phyloP scores from a whole-genome alignment of 2,113 vertebrate species.

The Protobothrops mucrosquamatus region DNA sequence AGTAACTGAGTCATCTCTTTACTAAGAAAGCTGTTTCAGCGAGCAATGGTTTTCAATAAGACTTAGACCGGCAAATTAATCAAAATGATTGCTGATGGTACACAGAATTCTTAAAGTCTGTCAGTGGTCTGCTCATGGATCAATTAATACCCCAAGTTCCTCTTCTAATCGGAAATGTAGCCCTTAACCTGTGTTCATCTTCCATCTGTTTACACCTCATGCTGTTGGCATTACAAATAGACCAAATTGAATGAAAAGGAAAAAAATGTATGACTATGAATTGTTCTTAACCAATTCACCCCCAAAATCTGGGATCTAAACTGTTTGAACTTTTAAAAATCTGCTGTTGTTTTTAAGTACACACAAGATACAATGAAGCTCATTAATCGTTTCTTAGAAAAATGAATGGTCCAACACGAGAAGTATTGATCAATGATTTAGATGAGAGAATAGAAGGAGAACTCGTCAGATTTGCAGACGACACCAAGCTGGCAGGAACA shows the following conservation, averaged over 20 bases:
- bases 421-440: not conserved
- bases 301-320: not conserved
- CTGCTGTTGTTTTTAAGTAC: not conserved
- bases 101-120: slow-evolving; percentile 19
- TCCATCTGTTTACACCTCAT: not conserved
- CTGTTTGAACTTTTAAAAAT: slow-evolving; percentile 16
- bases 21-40: not conserved
- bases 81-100: slow-evolving; percentile 1
- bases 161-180: not conserved
- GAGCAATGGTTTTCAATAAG: slow-evolving; percentile 3
- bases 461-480: too few relatives aligned
- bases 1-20: not conserved
- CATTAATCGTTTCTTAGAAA: not conserved
- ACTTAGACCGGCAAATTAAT: not conserved
- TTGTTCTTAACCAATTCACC: not conserved
- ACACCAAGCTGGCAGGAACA: not conserved
- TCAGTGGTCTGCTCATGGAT: slow-evolving; percentile 22
- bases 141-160: not conserved
- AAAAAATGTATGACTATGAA: not conserved
- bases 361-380: not conserved
- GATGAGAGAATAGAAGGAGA: not conserved
- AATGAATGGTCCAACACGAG: not conserved
- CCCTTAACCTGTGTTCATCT: not conserved
- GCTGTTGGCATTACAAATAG: not conserved
- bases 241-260: not conserved